Evolutionary conservation across 2,888 invertebrate species (phyloP).

Genomic region (Ephialtes manifestator): DNA sequence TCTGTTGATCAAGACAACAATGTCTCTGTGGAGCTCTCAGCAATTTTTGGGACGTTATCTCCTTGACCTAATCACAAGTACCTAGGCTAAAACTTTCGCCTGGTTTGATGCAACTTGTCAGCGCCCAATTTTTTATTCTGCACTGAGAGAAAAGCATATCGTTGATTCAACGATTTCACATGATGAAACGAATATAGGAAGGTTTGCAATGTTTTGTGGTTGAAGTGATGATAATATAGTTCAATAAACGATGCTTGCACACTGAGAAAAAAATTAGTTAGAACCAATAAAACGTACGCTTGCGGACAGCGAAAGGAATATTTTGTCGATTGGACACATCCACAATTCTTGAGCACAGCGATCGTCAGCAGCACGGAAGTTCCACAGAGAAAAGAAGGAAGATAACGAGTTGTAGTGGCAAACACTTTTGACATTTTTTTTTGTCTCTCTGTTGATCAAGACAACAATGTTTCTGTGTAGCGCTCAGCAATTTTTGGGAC

Average conservation of each 20-base stretch:
- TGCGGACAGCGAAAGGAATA: no score
- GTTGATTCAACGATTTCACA: no score
- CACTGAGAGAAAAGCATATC: no score
- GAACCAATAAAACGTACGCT: no score
- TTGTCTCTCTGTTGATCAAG: constrained; percentile 12
- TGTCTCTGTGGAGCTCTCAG: not conserved
- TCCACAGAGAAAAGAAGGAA: constrained; percentile 3
- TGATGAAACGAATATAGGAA: no score
- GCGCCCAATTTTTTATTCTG: not conserved
- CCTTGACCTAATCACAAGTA: not conserved
- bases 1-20: constrained; percentile 22
- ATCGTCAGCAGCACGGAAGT: constrained; percentile 42
- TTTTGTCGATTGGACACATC: no score
- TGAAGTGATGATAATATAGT: no score
- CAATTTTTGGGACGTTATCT: not conserved
- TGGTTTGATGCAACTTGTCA: not conserved
- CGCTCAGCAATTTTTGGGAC: not conserved
- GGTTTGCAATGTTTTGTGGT: no score
- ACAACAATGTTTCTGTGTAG: constrained; percentile 1
- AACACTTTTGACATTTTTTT: constrained; percentile 25
- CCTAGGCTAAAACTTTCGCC: not conserved
- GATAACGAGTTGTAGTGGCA: constrained; percentile 46
- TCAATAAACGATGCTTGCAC: no score
- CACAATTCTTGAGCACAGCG: not conserved
- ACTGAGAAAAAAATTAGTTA: no score